phyloP scores from a whole-genome alignment of 1,140 invertebrate species.

The Trichogramma pretiosum region DNA sequence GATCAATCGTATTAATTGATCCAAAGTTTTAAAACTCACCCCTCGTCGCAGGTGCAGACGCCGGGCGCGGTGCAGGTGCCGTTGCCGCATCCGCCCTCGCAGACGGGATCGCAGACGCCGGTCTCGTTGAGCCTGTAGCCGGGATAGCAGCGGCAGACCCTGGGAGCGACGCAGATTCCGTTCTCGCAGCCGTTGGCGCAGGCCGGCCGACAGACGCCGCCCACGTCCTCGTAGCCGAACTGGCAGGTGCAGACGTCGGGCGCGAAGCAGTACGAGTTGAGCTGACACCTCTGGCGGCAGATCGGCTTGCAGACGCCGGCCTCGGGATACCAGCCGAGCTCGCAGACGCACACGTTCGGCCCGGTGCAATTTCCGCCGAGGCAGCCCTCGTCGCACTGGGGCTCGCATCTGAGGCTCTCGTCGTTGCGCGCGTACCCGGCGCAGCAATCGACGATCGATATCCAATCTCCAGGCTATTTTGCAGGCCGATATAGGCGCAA shows the following conservation, averaged over 20 bases:
- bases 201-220: conserved; percentile 32
- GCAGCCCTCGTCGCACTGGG: conserved; percentile 38
- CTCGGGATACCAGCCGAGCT: conserved; percentile 28
- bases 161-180: conserved; percentile 43
- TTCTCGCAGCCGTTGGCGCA: conserved; percentile 39
- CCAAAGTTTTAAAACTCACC: conserved; percentile 23
- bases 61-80: conserved; percentile 35
- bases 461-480: too few relatives aligned
- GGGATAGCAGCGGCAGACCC: conserved; percentile 51
- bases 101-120: conserved; percentile 31
- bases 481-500: too few relatives aligned
- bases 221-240: conserved; percentile 32
- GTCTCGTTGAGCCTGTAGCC: conserved; percentile 46
- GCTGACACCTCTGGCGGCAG: conserved; percentile 29
- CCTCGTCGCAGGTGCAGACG: conserved; percentile 33
- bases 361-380: conserved; percentile 36
- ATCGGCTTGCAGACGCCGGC: conserved; percentile 34
- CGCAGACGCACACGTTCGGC: conserved; percentile 33
- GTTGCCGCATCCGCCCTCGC: conserved; percentile 36
- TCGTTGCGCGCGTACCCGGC: conserved; percentile 32
- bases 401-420: conserved; percentile 32
- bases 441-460: conserved; percentile 40
- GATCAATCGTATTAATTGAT: not conserved
- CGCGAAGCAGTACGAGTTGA: conserved; percentile 37
- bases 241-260: conserved; percentile 39